Evolutionary conservation across 2,888 invertebrate species (phyloP).

Genomic region (Ichneumoninae sp.): DNA sequence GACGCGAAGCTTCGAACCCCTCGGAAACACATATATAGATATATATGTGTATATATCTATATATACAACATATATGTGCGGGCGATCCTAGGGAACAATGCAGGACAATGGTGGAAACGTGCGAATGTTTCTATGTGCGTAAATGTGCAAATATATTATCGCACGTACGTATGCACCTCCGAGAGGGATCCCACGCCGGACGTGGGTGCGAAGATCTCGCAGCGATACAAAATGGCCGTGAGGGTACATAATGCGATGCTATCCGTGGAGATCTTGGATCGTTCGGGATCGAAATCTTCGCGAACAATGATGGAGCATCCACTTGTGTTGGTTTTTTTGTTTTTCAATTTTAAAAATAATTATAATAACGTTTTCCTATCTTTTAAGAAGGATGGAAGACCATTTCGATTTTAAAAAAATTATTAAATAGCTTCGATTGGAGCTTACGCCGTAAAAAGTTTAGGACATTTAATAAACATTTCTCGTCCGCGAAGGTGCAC

Average conservation of each 20-base stretch:
- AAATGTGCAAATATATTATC: constrained; percentile 46
- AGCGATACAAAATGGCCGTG: constrained; percentile 60
- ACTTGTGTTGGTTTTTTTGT: neutral
- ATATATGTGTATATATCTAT: neutral
- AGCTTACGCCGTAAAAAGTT: no score
- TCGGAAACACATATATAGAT: neutral
- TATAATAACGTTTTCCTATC: no score
- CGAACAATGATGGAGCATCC: neutral
- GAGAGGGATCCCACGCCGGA: constrained; percentile 45
- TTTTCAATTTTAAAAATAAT: neutral
- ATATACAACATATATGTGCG: neutral
- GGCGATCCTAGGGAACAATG: constrained; percentile 45
- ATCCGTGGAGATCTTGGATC: constrained; percentile 31
- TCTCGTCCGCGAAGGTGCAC: no score
- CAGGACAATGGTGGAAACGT: neutral
- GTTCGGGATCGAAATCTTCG: neutral
- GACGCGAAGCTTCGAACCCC: neutral
- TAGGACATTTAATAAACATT: no score
- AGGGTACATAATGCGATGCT: constrained; percentile 19
- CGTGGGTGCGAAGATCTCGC: constrained; percentile 57
- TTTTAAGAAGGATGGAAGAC: no score
- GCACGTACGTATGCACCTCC: constrained; percentile 37
- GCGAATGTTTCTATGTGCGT: neutral
- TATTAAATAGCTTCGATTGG: no score
- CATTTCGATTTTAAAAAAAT: no score